Evolutionary conservation across 2,113 vertebrate species (phyloP).

Genomic region (Gobius niger): DNA sequence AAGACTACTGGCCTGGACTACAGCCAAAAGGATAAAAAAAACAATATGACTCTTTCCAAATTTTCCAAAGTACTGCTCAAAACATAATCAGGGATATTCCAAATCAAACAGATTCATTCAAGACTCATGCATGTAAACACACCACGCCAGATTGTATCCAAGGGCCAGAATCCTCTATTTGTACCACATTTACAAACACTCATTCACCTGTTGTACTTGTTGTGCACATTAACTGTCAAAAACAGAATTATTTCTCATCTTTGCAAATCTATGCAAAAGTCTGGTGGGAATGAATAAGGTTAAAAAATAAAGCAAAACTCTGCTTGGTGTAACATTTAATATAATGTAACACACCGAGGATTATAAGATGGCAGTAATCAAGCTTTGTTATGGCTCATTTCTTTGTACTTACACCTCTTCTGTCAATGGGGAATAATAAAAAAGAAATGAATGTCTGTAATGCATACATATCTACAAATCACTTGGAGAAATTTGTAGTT

Average conservation of each 20-base stretch:
- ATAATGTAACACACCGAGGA: slow-evolving; percentile 21
- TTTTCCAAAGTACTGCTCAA: too few species aligned
- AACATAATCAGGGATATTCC: too few species aligned
- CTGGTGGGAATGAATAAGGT: slow-evolving; percentile 45
- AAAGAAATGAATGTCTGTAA: slow-evolving; percentile 15
- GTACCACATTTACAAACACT: too few species aligned
- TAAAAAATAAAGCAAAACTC: slow-evolving; percentile 65
- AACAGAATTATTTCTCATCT: not conserved
- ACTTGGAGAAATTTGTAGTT: slow-evolving; percentile 21
- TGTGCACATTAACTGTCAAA: too few species aligned
- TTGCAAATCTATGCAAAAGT: slow-evolving; percentile 32
- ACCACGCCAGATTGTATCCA: too few species aligned
- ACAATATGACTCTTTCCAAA: too few species aligned
- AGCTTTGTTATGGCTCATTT: slow-evolving; percentile 27
- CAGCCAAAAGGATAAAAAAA: too few species aligned
- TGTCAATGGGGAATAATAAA: slow-evolving; percentile 25
- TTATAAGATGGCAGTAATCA: slow-evolving; percentile 31
- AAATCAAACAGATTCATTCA: too few species aligned
- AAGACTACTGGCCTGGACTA: too few species aligned
- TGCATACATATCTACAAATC: slow-evolving; percentile 8
- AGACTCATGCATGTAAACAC: too few species aligned
- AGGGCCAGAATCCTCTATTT: too few species aligned
- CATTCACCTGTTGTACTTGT: too few species aligned
- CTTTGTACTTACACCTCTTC: slow-evolving; percentile 19
- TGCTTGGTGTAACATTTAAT: slow-evolving; percentile 40